Evolutionary conservation across 2,888 invertebrate genomes (phyloP), one percentile per base, ranked within the genome.

Genomic region (Agonopterix subpropinquella): DNA sequence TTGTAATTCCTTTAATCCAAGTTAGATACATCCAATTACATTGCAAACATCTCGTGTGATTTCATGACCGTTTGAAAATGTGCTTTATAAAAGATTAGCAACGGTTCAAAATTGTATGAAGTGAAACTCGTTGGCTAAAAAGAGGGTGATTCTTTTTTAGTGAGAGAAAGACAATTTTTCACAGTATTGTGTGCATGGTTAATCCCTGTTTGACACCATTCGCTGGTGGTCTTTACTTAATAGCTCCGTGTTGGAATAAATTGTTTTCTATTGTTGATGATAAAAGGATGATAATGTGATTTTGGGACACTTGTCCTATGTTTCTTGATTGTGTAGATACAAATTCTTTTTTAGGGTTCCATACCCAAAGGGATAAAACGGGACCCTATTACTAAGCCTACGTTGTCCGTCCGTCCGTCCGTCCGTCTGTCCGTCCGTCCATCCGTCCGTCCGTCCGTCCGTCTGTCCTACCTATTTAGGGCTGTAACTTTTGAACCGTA

Each of bases 1-100:
- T 84, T 82, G 83, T 86, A 84, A 86, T 86, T 73, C 86, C 80
- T 80, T 70, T 87, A 88, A 87, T 87, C 87, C 84, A 74, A 74
- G 71, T 84, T 81, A 76, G 78, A 84, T 80, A 80, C 80, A 84
- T 86, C 81, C 84, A 86, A 86, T 86, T 86, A 82, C 79, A 76
- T 78, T 65, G 71, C 64, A 80, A 82, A 80, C 72, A 77, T 72
- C 70, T 61, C 53, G 48, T 47, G 43, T 10, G 11, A 47, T 43
- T 8, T 45, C 11, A 11, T 7, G 15, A 4, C 9, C 41, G 36
- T 45, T 47, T 11, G 7, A 50, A 67, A 57, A 47, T 46, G 18
- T 7, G 35, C 50, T 53, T 49, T 56, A 71, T 28, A 28, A 7
- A 28, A 5, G 28, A 5, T 7, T 28, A 28, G 28, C 28, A 28